Evolutionary conservation across 2,797 vertebrate species (phyloP), one percentile per base, ranked within the genome.

Genomic region (Naso thynnoides): DNA sequence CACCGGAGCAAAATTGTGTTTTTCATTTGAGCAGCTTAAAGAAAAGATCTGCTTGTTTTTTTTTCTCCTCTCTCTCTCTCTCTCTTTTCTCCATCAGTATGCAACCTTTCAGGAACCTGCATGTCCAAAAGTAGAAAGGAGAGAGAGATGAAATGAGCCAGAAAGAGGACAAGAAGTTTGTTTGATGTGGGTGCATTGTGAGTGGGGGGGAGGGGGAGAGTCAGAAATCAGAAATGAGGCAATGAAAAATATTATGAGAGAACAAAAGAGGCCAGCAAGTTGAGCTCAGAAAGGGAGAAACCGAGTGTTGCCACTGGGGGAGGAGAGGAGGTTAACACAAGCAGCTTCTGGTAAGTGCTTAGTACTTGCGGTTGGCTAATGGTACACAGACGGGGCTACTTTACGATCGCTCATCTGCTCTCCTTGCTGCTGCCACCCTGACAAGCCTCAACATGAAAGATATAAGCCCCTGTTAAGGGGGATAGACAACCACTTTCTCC

Each of bases 281-380:
- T 55, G 24, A 79, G 33, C 61, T 26, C 50, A 52, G 47, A 45
- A 23, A 33, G 31, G 31, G 27, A 61, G 74, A 36, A 7, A 48
- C 33, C 49, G 64, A 54, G 52, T 41, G 50, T 72, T 62, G 5
- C 65, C 8, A 5, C 16, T 50, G 49, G 54, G 64, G 72, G 60
- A 54, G 59, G 47, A 50, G 39, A 62, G 52, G 69, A 83, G 82
- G 86, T 84, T 89, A 89, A 88, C 78, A 83, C 81, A 69, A 73
- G 76, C 31, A 61, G 79, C 78, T 89, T 86, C 81, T 90, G 88
- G 79, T 91, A 91, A 91, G 86, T 90, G 81, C 88, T 91, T 53
- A 76, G 91, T 77, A 70, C 68, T 84, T 90, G 89, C 3, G 78
- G 87, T 89, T 66, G 72, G 83, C 77, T 92, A 91, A 92, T 90